Evolutionary conservation across 2,113 vertebrate genomes (phyloP).

Genomic region (Mesocricetus auratus): DNA sequence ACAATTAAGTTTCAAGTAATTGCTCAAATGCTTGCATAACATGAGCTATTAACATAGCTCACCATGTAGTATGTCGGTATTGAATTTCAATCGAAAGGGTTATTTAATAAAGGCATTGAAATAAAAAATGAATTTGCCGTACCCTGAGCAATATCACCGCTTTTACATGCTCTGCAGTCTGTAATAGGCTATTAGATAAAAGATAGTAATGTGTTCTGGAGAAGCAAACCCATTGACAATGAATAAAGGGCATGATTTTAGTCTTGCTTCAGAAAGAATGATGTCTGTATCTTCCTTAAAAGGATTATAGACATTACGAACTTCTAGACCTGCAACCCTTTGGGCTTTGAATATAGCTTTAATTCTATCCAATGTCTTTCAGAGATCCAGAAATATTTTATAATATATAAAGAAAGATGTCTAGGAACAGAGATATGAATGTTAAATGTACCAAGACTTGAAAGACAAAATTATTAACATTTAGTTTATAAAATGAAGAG

Average conservation of each 20-base stretch:
- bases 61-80: conserved; percentile 72
- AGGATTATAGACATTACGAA: conserved; percentile 61
- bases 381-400: background rate
- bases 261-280: conserved; percentile 74
- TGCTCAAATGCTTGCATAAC: conserved; percentile 80
- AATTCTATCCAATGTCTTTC: conserved; percentile 5
- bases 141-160: conserved; percentile 73
- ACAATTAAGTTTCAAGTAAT: conserved; percentile 81
- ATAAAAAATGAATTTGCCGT: conserved; percentile 82
- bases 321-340: conserved; percentile 1
- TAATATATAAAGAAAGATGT: background rate
- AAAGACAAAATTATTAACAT: conserved; percentile 7
- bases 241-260: conserved; percentile 78
- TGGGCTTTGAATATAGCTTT: background rate
- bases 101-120: conserved; percentile 82
- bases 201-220: conserved; percentile 78
- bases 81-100: conserved; percentile 79
- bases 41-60: conserved; percentile 80
- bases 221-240: conserved; percentile 67
- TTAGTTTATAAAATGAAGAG: background rate
- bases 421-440: background rate
- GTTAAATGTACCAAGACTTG: background rate
- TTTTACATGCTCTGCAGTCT: conserved; percentile 75
- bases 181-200: conserved; percentile 81
- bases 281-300: conserved; percentile 73